Conservation (phyloP, 2,113 vertebrate genomes). For the Aleadryas rufinucha region DNA sequence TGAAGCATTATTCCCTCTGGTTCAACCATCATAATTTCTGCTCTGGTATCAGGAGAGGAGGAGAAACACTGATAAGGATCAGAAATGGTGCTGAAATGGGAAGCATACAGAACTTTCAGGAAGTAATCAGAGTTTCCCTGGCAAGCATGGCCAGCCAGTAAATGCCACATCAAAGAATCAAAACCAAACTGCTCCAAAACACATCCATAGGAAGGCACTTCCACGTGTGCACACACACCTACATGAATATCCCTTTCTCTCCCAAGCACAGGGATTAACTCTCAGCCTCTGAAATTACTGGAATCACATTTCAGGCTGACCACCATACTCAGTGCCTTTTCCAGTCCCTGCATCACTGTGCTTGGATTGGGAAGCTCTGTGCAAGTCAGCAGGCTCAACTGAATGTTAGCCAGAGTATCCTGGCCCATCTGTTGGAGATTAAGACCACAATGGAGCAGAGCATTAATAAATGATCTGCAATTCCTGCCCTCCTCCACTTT, state of each 20-base stretch:
- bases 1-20: neutral
- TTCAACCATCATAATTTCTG: neutral
- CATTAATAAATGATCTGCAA: constrained; percentile 33
- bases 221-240: neutral
- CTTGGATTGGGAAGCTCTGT: neutral
- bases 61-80: neutral
- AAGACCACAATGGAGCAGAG: constrained; percentile 18
- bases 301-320: neutral
- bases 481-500: neutral
- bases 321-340: neutral
- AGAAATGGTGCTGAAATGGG: neutral
- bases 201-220: neutral
- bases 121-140: neutral
- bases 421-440: constrained; percentile 20
- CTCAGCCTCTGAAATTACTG: neutral
- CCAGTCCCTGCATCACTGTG: neutral
- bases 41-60: neutral
- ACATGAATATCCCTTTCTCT: neutral
- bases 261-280: neutral
- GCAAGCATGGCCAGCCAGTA: neutral
- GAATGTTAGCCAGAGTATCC: neutral
- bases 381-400: neutral
- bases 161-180: neutral
- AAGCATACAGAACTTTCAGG: neutral
- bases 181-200: neutral